phyloP scores from a whole-genome alignment of 2,113 vertebrate species.

The Saimiri boliviensis region DNA sequence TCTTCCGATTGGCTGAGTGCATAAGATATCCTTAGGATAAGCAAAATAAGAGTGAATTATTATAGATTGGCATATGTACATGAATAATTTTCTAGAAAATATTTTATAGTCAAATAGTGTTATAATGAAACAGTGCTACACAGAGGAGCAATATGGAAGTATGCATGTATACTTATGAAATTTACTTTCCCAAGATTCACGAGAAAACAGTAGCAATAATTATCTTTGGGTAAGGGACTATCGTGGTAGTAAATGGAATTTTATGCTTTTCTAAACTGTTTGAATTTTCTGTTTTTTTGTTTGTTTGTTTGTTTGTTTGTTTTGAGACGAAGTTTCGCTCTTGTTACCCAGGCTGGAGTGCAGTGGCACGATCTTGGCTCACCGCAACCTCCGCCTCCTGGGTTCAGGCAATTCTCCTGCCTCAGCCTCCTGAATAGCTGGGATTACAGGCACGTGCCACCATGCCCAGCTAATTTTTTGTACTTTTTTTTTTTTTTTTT shows the following conservation, averaged over 20 bases:
- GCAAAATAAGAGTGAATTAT: neutral
- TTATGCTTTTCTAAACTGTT: conserved; percentile 27
- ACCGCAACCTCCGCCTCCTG: too few relatives aligned
- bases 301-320: too few relatives aligned
- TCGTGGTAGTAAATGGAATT: neutral
- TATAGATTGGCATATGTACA: neutral
- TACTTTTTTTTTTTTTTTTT: too few relatives aligned
- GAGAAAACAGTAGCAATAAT: neutral
- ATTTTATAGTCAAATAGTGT: neutral
- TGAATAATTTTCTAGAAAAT: neutral
- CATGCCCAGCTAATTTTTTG: too few relatives aligned
- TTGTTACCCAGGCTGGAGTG: too few relatives aligned
- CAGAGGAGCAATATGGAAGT: neutral
- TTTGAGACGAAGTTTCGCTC: too few relatives aligned
- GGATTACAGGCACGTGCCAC: too few relatives aligned
- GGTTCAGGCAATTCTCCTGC: too few relatives aligned
- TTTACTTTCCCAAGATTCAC: conserved; percentile 22
- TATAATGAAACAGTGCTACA: neutral
- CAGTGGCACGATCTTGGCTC: too few relatives aligned
- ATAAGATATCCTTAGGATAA: neutral
- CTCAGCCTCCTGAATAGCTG: too few relatives aligned
- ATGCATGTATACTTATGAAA: neutral
- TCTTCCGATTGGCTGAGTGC: neutral
- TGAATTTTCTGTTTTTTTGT: too few relatives aligned
- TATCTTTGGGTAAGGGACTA: neutral